Evolutionary conservation across 2,113 vertebrate genomes (phyloP).

Genomic region (Grantiella picta): DNA sequence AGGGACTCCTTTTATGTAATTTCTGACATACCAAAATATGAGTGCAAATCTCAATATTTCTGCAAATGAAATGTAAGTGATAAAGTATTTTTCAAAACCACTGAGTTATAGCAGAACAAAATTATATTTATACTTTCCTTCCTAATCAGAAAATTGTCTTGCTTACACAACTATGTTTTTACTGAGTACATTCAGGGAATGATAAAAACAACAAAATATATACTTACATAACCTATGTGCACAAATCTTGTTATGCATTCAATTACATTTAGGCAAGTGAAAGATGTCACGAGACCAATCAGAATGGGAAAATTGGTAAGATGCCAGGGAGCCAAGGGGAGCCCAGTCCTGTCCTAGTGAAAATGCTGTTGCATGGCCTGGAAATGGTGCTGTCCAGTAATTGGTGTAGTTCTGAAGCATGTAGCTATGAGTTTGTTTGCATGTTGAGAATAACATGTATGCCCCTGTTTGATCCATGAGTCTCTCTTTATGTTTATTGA

Average conservation of each 20-base stretch:
- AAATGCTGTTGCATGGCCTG: not conserved
- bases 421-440: not conserved
- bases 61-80: not conserved
- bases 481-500: not conserved
- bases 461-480: not conserved
- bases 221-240: not conserved
- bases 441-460: not conserved
- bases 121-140: not conserved
- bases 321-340: not conserved
- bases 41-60: not conserved
- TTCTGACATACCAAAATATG: not conserved
- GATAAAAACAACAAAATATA: not conserved
- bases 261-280: not conserved
- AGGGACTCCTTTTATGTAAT: not conserved
- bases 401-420: not conserved
- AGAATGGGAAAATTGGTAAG: not conserved
- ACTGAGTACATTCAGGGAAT: not conserved
- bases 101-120: not conserved
- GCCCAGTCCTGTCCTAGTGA: not conserved
- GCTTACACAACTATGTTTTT: not conserved
- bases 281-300: not conserved
- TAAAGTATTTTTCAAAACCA: not conserved
- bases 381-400: not conserved
- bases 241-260: conserved; percentile 18
- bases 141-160: not conserved